phyloP scores from a whole-genome alignment of 2,113 vertebrate species.

The Pelecanus crispus region DNA sequence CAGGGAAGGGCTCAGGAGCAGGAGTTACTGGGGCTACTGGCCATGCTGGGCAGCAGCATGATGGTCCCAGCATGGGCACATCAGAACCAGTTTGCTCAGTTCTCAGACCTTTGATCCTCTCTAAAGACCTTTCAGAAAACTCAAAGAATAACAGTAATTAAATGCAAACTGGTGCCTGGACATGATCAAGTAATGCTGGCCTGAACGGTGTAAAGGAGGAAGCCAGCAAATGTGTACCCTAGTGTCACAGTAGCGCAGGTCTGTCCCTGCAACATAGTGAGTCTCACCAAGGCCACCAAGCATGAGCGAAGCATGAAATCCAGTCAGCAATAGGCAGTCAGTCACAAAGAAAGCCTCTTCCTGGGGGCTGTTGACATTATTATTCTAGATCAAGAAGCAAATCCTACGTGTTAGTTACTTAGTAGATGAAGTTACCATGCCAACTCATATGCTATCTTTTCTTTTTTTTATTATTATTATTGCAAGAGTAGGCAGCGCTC shows the following conservation, averaged over 20 bases:
- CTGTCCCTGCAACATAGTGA: background rate
- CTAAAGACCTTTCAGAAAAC: background rate
- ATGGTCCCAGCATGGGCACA: background rate
- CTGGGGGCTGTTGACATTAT: constrained; percentile 52
- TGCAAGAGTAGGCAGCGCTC: constrained; percentile 38
- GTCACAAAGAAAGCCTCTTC: constrained; percentile 30
- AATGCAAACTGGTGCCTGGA: background rate
- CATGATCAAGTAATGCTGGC: background rate
- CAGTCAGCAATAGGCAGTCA: background rate
- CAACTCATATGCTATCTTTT: constrained; percentile 59
- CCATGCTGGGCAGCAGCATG: background rate
- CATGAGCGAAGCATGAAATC: background rate
- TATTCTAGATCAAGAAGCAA: constrained; percentile 60
- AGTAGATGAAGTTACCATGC: constrained; percentile 69
- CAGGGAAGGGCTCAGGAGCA: background rate
- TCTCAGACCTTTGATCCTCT: background rate
- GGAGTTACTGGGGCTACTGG: background rate
- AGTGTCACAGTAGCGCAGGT: background rate
- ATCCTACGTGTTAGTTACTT: constrained; percentile 57
- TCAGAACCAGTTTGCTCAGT: background rate
- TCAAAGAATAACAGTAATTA: background rate
- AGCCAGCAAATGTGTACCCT: background rate
- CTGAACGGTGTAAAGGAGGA: accelerated
- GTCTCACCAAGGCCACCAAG: background rate
- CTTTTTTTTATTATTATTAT: constrained; percentile 47